A percentile compares a stretch with the other conserved stretches of the same genome.
These are phyloP conservation scores for Trachelus troglodyta DNA, from an alignment of 2,888 invertebrate genomes.

Conservation along the genomic window DNA sequence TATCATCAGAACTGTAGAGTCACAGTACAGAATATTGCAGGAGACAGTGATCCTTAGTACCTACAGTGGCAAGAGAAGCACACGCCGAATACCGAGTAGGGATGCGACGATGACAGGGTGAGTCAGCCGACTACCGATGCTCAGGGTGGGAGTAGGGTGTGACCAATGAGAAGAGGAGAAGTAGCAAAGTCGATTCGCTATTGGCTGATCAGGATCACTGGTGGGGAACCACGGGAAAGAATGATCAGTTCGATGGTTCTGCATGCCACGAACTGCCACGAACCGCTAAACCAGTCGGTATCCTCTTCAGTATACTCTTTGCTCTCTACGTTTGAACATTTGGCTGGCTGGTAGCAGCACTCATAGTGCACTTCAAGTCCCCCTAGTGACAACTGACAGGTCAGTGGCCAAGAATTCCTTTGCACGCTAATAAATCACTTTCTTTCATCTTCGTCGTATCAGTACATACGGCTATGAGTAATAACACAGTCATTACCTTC, in stretches of 20 bases:
- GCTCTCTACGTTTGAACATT: conserved; percentile 44
- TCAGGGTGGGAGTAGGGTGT: background rate
- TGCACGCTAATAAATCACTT: no score
- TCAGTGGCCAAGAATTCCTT: conserved; percentile 37
- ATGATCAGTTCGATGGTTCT: background rate
- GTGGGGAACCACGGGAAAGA: background rate
- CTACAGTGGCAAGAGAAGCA: background rate
- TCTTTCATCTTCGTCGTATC: no score
- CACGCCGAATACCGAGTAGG: background rate
- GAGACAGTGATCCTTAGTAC: no score
- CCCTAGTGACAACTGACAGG: conserved; percentile 47
- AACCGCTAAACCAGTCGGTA: conserved; percentile 42
- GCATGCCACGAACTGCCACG: conserved; percentile 24
- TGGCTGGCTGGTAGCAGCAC: conserved; percentile 33
- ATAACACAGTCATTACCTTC: no score
- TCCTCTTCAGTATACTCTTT: conserved; percentile 39
- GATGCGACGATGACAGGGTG: background rate
- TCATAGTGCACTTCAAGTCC: conserved; percentile 12
- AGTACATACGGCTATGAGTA: no score
- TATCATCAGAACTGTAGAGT: no score
- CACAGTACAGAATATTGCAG: no score
- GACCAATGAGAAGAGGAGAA: background rate
- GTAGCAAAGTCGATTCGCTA: background rate
- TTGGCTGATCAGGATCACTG: background rate
- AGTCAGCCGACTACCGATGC: background rate